Base-by-base conservation (phyloP, 2,888 invertebrate species). In the Eristalis tenax region DNA sequence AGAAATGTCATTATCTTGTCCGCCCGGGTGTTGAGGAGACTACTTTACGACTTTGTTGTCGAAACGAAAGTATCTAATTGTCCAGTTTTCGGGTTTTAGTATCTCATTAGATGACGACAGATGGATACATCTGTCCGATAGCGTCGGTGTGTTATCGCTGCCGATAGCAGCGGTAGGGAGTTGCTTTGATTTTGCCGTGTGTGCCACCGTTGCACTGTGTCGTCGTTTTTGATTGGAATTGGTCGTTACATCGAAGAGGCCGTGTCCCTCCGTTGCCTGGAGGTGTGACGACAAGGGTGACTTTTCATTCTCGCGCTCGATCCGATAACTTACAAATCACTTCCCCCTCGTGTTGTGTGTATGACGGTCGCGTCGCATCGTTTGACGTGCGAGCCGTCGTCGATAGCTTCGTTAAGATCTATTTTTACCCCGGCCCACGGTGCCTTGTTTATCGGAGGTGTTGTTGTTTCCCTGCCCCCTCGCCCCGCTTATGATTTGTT, bases 71-170 rank as follows among this genome's bases (percentile, higher is more conserved):
- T 69, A 76, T 82, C 59, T 66, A 76, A 76, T 65, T 76, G 71
- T 71, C 32, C 73, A 77, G 75, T 77, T 81, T 81, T 64, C 50
- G 50, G 59, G 50, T 50, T 81, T 79, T 43, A 79, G 71, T 79
- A 79, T 73, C 79, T 79, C 59, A 79, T 79, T 79, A 79, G 73
- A 73, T 66, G 79, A 56, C 32, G 38, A 32, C 15, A 50, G 73
- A 73, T 73, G 71, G 66, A 66, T 79, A 73, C 79, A 73, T 73
- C 59, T 78, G 64, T 78, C 64, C 65, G 78, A 78, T 78, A 77
- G 74, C 50, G 3, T 22, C 50, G 50, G 8, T 18, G 32, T 23
- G 63, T 73, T 73, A 64, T 64, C 73, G 73, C 11, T 23, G 38
- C 2, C 50, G 50, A 50, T 50, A 50, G 18, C 18, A 18, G 50